Base-by-base conservation (phyloP, 2,797 vertebrate genomes). In the Ctenosaura bakeri region DNA sequence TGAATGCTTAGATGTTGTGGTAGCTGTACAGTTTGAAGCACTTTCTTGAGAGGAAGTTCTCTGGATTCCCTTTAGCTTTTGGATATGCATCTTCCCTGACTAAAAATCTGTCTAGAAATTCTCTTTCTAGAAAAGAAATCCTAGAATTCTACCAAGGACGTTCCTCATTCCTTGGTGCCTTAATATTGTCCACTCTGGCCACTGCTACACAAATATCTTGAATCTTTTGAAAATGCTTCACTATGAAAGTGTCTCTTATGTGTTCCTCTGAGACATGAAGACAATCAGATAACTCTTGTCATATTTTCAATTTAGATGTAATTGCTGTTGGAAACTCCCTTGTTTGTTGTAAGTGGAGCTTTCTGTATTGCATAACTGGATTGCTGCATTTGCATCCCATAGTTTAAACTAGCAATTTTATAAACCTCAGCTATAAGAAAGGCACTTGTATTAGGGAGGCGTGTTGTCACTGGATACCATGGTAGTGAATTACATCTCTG, bases 381-480 rank as follows among this genome's bases (percentile, higher is more conserved):
- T 76, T 86, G 42, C 22, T 87, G 42, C 32, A 64, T 66, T 52
- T 76, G 50, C 86, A 77, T 62, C 85, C 69, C 3, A n/a, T 79
- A 88, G 73, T 59, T 83, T 81, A 74, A 88, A 82, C 91, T 82
- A 93, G 88, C 88, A 89, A 0, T 83, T 92, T 87, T 78, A 26
- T 80, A 0, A 0, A 88, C 83, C 84, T 93, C 71, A 78, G 0
- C 90, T 87, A 76, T 87, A 81, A 92, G 94, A 80, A 93, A 92
- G 82, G 71, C 0, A 0, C 89, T 94, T 87, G 86, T 73, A 92
- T 94, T 92, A 66, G 78, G 82, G 90, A 93, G 76, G 82, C 88
- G 85, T 92, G 93, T 94, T 94, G 95, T 94, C 92, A 91, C 38
- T 92, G 93, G 94, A 94, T 95, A 90, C 95, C 88, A 89, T 0